Evolutionary conservation across 2,113 vertebrate species (phyloP), one percentile per base, ranked within the genome.

Genomic region (Montifringilla adamsi): DNA sequence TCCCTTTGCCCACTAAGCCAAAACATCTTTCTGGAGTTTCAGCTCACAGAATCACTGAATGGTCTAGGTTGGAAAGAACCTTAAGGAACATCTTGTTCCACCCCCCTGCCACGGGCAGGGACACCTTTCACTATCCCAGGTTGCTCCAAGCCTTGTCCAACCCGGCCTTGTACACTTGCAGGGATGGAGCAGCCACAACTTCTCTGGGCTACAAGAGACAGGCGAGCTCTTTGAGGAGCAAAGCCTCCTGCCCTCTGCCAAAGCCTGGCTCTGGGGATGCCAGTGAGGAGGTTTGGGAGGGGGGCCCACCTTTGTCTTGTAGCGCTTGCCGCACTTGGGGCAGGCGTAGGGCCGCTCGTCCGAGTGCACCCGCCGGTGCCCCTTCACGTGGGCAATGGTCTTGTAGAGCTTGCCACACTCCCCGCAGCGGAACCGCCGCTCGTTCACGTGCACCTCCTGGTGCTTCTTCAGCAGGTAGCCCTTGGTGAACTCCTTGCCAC

Each of bases 351-450:
- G 99, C 87, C 99, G 97, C 75, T 99, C 99, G 2, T 99, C 99
- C 0, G 99, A 99, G 92, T 99, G 99, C 12, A 99, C 99, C 3
- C 99, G 97, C 86, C 99, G 99, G 97, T 99, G 99, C 60, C 99
- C 99, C 2, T 99, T 99, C 41, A 99, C 99, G 0, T 99, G 99
- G 1, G 99, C 99, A 0, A 99, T 98, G 58, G 99, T 99, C 98
- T 99, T 99, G 96, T 99, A 99, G 50, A 99, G 98, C 85, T 99
- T 99, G 63, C 99, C 99, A 0, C 99, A 99, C 95, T 99, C 99
- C 6, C 99, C 99, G 1, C 99, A 99, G 94, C 99, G 99, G 97
- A 99, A 99, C 19, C 99, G 98, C 88, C 99, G 98, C 95, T 99
- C 99, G 0, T 98, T 99, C 73, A 99, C 98, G 0, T 99, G 99